Base-by-base conservation (phyloP, 2,888 invertebrate genomes). In the Clusia tigrina region DNA sequence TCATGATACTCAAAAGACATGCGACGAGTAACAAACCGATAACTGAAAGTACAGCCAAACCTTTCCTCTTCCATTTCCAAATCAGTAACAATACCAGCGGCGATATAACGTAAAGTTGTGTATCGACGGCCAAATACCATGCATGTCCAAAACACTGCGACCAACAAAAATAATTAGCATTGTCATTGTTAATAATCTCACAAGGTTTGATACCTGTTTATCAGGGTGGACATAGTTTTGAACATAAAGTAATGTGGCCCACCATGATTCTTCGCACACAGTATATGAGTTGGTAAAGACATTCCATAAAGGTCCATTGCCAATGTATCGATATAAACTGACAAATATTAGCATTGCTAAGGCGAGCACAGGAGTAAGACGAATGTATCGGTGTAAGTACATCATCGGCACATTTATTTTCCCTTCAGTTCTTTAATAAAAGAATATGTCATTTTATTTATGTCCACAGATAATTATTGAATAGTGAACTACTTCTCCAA, bases 121-220 rank as follows among this genome's bases (percentile, higher is more conserved):
- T 87, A 66, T 88, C 88, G 9, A 87, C 85, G 0, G 86, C 84
- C 37, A 88, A 74, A 67, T 87, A 88, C 88, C 88, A 88, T 1
- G 85, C 80, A 66, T 87, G 87, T 37, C 81, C 79, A 48, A 87
- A 69, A 68, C 87, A 88, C 83, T 82, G 32, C 10, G n/a, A n/a
- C n/a, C n/a, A n/a, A n/a, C n/a, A n/a, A n/a, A n/a, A n/a, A n/a
- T n/a, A n/a, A n/a, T n/a, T n/a, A n/a, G n/a, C 9, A n/a, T 42
- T n/a, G 42, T 42, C 67, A n/a, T n/a, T n/a, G n/a, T n/a, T n/a
- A n/a, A 81, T 77, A 60, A 74, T 64, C 54, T 72, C 32, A 32
- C 12, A 23, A 15, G 46, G 6, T 24, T 3, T 56, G 51, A 70
- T 74, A 84, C 82, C 26, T 79, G 70, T 42, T 78, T 65, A 0